Evolutionary conservation across 2,888 invertebrate genomes (phyloP).

Genomic region (Tiliacea aurago): DNA sequence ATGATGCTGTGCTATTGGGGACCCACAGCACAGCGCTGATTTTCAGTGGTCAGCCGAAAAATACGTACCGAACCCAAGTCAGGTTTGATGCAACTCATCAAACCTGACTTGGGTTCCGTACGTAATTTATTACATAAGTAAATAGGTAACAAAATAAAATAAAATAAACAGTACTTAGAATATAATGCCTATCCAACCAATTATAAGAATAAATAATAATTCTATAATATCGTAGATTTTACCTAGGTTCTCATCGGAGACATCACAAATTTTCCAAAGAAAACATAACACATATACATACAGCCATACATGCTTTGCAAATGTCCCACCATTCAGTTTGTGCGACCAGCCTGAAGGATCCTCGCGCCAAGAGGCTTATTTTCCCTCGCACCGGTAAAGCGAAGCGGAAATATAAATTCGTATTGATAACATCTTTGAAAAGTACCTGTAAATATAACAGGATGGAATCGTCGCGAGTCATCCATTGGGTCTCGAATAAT

Average conservation of each 20-base stretch:
- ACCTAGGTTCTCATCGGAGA: background rate
- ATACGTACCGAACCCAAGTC: too few relatives aligned
- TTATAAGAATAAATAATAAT: too few relatives aligned
- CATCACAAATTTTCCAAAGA: background rate
- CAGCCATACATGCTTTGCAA: constrained; percentile 8
- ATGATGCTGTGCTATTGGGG: too few relatives aligned
- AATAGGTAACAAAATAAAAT: too few relatives aligned
- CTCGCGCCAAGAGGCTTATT: constrained; percentile 66
- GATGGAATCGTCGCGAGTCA: constrained; percentile 45
- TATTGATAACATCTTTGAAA: constrained; percentile 62
- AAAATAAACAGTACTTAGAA: too few relatives aligned
- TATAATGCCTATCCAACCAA: too few relatives aligned
- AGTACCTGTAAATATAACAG: constrained; percentile 59
- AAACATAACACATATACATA: background rate
- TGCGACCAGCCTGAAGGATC: constrained; percentile 71
- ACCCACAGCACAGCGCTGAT: too few relatives aligned
- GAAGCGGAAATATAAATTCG: constrained; percentile 69
- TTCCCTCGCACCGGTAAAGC: constrained; percentile 54
- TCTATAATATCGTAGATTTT: background rate
- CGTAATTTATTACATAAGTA: too few relatives aligned
- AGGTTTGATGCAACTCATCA: too few relatives aligned
- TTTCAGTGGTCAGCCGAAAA: too few relatives aligned
- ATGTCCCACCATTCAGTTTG: constrained; percentile 78
- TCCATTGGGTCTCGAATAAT: constrained; percentile 21
- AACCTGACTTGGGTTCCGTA: too few relatives aligned